Conservation (phyloP, 2,113 vertebrate genomes). For the Centropristis striata region DNA sequence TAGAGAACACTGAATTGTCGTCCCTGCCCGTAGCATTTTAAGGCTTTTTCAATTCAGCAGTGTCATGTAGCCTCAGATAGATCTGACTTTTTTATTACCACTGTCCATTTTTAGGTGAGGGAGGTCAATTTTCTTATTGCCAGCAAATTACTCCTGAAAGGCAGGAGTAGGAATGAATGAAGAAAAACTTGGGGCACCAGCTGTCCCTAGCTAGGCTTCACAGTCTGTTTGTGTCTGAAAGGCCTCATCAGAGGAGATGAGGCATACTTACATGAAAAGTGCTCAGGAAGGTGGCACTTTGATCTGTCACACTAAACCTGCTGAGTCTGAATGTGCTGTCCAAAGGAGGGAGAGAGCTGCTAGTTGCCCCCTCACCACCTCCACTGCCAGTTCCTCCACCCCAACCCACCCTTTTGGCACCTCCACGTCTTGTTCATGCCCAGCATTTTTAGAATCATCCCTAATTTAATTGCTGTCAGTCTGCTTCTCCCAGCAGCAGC, state of each 20-base stretch:
- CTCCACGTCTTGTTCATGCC: constrained; percentile 50
- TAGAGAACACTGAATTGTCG: constrained; percentile 41
- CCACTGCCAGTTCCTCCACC: constrained; percentile 18
- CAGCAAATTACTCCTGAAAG: constrained; percentile 76
- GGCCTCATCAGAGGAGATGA: constrained; percentile 80
- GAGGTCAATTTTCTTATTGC: constrained; percentile 79
- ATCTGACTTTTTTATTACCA: constrained; percentile 53
- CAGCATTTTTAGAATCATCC: constrained; percentile 69
- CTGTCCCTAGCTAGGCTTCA: constrained; percentile 64
- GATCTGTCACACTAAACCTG: constrained; percentile 69
- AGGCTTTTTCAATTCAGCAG: constrained; percentile 30
- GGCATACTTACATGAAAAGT: constrained; percentile 74
- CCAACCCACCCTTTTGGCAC: constrained; percentile 44
- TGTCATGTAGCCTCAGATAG: constrained; percentile 43
- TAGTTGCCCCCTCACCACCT: constrained; percentile 1
- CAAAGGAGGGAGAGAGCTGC: constrained; percentile 27
- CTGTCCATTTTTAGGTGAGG: constrained; percentile 41
- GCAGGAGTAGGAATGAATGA: constrained; percentile 32
- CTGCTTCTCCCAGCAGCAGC: constrained; percentile 67
- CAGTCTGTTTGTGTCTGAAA: constrained; percentile 53
- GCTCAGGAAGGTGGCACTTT: constrained; percentile 69
- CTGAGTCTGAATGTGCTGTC: constrained; percentile 42
- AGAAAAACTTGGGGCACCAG: constrained; percentile 37
- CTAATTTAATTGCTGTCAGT: constrained; percentile 76
- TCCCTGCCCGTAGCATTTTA: constrained; percentile 6